These are phyloP conservation scores for Drosophila mauritiana DNA, from an alignment of 1,140 invertebrate species.

Conservation along the genomic window DNA sequence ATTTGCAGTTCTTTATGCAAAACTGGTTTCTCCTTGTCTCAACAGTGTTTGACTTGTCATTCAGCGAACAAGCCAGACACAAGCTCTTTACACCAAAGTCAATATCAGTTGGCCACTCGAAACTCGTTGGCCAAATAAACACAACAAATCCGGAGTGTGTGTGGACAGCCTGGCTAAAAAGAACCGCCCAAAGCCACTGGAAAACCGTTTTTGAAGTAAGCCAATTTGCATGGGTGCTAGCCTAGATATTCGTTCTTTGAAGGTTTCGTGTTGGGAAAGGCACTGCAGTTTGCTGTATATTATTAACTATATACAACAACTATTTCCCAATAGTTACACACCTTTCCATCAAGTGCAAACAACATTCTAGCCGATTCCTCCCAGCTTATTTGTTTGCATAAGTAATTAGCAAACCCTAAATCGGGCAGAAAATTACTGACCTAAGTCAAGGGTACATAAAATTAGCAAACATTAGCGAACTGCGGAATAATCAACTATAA, in stretches of 20 bases:
- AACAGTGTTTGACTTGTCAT: conserved; percentile 13
- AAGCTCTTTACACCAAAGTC: conserved; percentile 60
- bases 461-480: conserved; percentile 48
- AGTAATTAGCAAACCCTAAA: conserved; percentile 21
- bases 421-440: conserved; percentile 36
- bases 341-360: background rate
- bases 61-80: conserved; percentile 14
- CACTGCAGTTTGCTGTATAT: too few relatives aligned
- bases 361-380: background rate
- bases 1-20: conserved; percentile 16
- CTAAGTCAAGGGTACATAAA: conserved; percentile 45
- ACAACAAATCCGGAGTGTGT: too few relatives aligned
- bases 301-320: too few relatives aligned
- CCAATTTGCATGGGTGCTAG: conserved; percentile 31
- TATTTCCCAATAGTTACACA: background rate
- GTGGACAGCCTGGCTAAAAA: background rate
- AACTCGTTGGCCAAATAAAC: conserved; percentile 47
- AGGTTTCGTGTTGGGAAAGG: background rate
- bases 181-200: conserved; percentile 1
- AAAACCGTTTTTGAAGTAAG: conserved; percentile 13
- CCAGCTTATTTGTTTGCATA: conserved; percentile 16
- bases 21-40: conserved; percentile 49
- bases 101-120: conserved; percentile 53
- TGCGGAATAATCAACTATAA: conserved; percentile 9
- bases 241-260: conserved; percentile 11